These are phyloP conservation scores for Agriopis leucophaearia DNA, from an alignment of 2,888 invertebrate genomes.

Conservation along the genomic window DNA sequence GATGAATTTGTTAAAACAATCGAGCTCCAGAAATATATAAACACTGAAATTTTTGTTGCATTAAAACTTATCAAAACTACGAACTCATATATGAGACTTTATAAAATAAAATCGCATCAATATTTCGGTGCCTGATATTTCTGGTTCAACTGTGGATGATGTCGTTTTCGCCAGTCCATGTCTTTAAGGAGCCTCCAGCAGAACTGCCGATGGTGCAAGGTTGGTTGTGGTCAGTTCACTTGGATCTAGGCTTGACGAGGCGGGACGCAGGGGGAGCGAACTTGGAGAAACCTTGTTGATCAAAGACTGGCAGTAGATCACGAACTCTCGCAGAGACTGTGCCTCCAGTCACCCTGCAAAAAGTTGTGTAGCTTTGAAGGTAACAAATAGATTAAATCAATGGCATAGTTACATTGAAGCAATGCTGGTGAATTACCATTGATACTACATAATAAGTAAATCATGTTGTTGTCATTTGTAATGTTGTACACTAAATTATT, in stretches of 20 bases:
- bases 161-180: constrained; percentile 35
- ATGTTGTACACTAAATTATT: too few relatives aligned
- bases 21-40: constrained; percentile 16
- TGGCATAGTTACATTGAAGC: neutral
- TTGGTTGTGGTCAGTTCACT: constrained; percentile 53
- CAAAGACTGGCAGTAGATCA: constrained; percentile 93
- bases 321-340: constrained; percentile 90
- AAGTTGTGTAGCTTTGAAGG: neutral
- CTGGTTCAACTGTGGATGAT: constrained; percentile 20
- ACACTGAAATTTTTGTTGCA: constrained; percentile 1
- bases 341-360: constrained; percentile 88
- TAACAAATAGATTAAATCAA: neutral
- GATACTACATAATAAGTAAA: too few relatives aligned
- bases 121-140: constrained; percentile 14
- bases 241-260: constrained; percentile 89
- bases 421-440: too few relatives aligned
- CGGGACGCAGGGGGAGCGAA: constrained; percentile 93
- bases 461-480: too few relatives aligned
- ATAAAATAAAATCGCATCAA: neutral
- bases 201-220: constrained; percentile 9
- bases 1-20: constrained; percentile 31
- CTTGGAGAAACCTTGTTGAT: constrained; percentile 94
- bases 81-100: neutral
- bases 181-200: constrained; percentile 27
- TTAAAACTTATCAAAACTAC: neutral